A percentile compares a stretch with the other conserved stretches of the same genome.
Evolutionary conservation across 2,797 vertebrate genomes (phyloP).

Genomic region (Scomberomorus guttatus): DNA sequence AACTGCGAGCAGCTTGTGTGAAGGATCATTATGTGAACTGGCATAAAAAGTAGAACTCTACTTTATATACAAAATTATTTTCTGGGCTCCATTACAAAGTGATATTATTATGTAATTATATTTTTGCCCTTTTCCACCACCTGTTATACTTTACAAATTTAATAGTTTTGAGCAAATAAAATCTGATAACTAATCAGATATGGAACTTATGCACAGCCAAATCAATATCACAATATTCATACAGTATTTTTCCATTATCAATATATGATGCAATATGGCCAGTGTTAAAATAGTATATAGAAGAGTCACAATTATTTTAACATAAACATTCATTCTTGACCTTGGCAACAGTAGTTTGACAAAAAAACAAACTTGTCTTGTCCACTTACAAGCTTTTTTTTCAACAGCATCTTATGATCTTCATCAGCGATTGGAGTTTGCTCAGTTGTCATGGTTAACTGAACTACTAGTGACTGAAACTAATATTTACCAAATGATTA

Average conservation of each 20-base stretch:
- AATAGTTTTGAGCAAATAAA: not conserved
- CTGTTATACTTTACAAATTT: not conserved
- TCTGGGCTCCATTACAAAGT: not conserved
- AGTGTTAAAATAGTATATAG: no score
- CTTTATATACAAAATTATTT: not conserved
- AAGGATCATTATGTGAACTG: constrained; percentile 3
- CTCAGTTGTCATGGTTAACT: no score
- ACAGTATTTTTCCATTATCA: not conserved
- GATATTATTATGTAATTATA: not conserved
- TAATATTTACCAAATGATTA: no score
- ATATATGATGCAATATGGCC: not conserved
- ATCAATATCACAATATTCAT: not conserved
- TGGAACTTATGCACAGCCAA: not conserved
- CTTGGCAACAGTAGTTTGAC: not conserved
- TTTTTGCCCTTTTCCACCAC: not conserved
- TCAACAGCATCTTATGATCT: not conserved
- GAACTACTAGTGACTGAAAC: no score
- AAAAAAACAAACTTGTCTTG: not conserved
- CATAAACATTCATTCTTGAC: not conserved
- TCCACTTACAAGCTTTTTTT: not conserved
- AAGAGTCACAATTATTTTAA: not conserved
- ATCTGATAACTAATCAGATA: not conserved
- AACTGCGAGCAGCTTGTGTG: not conserved
- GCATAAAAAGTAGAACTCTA: not conserved
- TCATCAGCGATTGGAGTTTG: no score